Evolutionary conservation across 1,140 invertebrate genomes (phyloP), one percentile per base, ranked within the genome.

Genomic region (Chironomus tepperi): DNA sequence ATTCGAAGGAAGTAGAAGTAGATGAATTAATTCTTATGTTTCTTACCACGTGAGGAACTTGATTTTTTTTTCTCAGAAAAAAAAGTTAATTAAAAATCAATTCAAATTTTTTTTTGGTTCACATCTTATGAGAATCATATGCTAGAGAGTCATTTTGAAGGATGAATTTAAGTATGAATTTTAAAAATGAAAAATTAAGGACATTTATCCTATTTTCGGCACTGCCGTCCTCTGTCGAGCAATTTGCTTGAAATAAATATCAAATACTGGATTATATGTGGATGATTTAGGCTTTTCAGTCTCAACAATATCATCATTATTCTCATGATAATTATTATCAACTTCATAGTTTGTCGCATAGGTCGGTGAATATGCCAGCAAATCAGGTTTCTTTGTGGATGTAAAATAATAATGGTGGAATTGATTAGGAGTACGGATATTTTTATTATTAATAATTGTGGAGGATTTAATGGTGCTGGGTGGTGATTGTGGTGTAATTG

Each of bases 401-500:
- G 76, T 74, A 34, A 74, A 43, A 47, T 73, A 64, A 67, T 76
- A 34, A 67, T 75, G 73, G 34, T 77, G 73, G 77, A 78, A 74
- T 79, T 77, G 76, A 57, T 57, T 15, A 57, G 47, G 47, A 57
- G 47, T 57, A 57, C 78, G 77, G 73, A 77, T 7, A n/a, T 43
- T 42, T 2, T 74, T 42, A 7, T 47, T 21, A 34, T 16, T 21
- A 57, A 5, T 12, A n/a, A n/a, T 15, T 12, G 47, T 74, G 74
- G 19, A 74, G 19, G 3, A 65, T 34, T 65, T 19, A 2, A 34
- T 34, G 24, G 24, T 34, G 24, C 24, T 34, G 24, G 80, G 77
- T 79, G 78, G 76, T 75, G 79, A 77, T 75, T 79, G 76, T 74
- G 80, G 80, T 24, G 75, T 75, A 19, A 43, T 76, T 76, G 73